phyloP scores from a whole-genome alignment of 1,140 invertebrate genomes.

The Zaprionus gabonicus region DNA sequence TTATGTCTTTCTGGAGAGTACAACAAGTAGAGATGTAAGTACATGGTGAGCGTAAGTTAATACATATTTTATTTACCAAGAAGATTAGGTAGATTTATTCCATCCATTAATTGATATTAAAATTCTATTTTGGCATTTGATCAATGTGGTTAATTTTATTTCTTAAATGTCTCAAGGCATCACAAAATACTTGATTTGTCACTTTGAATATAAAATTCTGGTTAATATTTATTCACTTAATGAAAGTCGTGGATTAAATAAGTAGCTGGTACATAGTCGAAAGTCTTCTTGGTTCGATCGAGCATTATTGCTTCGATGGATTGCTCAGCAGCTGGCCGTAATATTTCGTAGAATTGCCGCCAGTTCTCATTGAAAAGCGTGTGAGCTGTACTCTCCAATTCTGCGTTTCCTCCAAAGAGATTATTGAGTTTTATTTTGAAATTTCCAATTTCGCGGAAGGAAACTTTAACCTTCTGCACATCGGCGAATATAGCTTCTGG shows the following conservation, averaged over 20 bases:
- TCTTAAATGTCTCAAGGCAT: no score
- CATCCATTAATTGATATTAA: no score
- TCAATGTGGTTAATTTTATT: not conserved
- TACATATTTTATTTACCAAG: no score
- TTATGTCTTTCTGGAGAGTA: no score
- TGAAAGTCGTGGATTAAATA: constrained; percentile 70
- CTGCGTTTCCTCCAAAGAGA: constrained; percentile 48
- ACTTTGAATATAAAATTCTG: not conserved
- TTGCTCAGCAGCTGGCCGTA: constrained; percentile 87
- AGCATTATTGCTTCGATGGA: constrained; percentile 88
- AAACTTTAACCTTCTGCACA: constrained; percentile 81
- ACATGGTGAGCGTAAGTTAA: no score
- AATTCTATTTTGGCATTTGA: no score
- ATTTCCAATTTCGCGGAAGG: constrained; percentile 61
- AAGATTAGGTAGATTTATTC: no score
- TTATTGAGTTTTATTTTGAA: constrained; percentile 64
- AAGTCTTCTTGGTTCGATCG: constrained; percentile 87
- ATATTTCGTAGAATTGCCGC: constrained; percentile 87
- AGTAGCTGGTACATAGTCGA: constrained; percentile 87
- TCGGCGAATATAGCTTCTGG: constrained; percentile 87
- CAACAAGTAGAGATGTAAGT: no score
- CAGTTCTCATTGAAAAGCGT: constrained; percentile 88
- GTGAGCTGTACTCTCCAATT: constrained; percentile 87
- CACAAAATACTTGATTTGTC: not conserved
- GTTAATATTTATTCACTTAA: constrained; percentile 14